These are phyloP conservation scores for Microtus pennsylvanicus DNA, from an alignment of 2,113 vertebrate species.

Conservation along the genomic window DNA sequence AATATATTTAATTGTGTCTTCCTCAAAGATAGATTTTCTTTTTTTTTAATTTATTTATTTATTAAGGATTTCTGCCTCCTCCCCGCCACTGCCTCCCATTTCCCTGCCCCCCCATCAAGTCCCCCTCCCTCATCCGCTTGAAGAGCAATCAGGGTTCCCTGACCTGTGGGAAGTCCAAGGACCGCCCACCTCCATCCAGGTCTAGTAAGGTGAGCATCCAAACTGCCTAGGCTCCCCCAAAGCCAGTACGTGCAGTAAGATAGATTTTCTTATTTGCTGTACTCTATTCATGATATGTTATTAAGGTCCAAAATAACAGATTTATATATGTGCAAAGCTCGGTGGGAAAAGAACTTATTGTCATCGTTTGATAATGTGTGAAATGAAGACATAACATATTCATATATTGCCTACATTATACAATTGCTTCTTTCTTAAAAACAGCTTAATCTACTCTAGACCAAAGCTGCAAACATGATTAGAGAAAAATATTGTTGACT, in stretches of 20 bases:
- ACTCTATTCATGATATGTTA: not conserved
- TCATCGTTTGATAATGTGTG: not conserved
- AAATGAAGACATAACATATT: not conserved
- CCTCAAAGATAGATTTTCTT: too few relatives aligned
- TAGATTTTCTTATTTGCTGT: not conserved
- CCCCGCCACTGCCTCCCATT: too few relatives aligned
- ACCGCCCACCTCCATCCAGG: too few relatives aligned
- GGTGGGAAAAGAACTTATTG: not conserved
- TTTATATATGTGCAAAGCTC: not conserved
- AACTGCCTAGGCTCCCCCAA: too few relatives aligned
- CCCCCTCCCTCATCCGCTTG: too few relatives aligned
- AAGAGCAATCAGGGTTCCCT: too few relatives aligned
- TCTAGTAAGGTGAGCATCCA: too few relatives aligned
- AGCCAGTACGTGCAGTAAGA: too few relatives aligned
- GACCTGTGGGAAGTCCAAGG: too few relatives aligned
- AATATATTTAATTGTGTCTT: not conserved
- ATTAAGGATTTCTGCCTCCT: too few relatives aligned
- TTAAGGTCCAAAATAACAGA: not conserved
- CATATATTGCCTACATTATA: not conserved
- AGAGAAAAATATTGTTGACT: not conserved
- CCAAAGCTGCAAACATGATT: not conserved
- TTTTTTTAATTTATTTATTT: too few relatives aligned
- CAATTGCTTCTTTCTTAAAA: not conserved
- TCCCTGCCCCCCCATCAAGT: too few relatives aligned
- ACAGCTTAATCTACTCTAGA: not conserved